phyloP scores from a whole-genome alignment of 2,113 vertebrate species.

The Tragelaphus buxtoni region DNA sequence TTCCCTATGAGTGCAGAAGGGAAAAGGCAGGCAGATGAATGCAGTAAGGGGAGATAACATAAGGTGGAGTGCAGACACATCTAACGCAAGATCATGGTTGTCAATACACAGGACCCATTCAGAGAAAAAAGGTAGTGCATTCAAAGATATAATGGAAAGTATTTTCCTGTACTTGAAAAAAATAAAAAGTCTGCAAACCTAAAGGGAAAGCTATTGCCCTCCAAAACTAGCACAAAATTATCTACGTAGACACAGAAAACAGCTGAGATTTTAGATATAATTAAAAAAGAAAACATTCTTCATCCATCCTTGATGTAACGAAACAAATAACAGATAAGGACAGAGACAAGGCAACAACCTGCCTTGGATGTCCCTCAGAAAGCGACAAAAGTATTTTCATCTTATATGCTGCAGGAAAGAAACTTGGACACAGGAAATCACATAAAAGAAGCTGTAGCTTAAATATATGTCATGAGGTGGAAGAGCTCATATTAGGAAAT shows the following conservation, averaged over 20 bases:
- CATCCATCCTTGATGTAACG: not conserved
- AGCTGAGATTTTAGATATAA: not conserved
- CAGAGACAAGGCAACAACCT: not conserved
- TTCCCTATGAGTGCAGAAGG: not conserved
- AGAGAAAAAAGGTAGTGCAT: accelerated
- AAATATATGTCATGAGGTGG: too few relatives aligned
- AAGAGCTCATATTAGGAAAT: not conserved
- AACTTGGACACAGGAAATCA: accelerated
- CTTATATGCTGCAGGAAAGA: not conserved
- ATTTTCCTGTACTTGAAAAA: not conserved
- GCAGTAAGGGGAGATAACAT: accelerated
- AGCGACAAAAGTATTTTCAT: accelerated
- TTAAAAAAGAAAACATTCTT: not conserved
- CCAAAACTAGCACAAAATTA: not conserved
- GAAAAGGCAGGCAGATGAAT: not conserved
- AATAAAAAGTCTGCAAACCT: not conserved
- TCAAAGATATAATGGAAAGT: too few relatives aligned
- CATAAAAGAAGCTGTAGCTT: too few relatives aligned
- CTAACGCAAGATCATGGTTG: accelerated
- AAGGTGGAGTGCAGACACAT: not conserved
- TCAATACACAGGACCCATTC: accelerated
- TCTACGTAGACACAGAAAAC: not conserved
- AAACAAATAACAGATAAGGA: not conserved
- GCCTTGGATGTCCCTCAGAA: not conserved
- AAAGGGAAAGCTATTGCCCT: not conserved